Evolutionary conservation across 2,888 invertebrate genomes (phyloP), one percentile per base, ranked within the genome.

Genomic region (Synergus gifuensis): DNA sequence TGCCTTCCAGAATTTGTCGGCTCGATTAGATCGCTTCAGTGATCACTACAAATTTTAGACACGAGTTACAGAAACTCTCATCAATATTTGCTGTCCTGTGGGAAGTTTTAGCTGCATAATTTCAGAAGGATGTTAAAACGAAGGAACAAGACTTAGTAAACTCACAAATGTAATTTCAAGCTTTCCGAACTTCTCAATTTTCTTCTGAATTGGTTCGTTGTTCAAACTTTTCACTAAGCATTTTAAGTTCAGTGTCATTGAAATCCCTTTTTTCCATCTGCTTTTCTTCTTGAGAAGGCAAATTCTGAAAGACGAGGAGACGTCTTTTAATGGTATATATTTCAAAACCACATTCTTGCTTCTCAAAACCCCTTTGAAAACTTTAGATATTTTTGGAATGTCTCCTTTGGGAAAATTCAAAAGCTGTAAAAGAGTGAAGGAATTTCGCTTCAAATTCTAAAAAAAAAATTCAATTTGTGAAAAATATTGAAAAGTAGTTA

Each of bases 191-290:
- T 54, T 22, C 46, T 49, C 28, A 46, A 22, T 69, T 49, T 46
- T 67, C 44, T 14, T 44, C 22, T 22, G 44, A 49, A 69, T 49
- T 69, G 69, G 73, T 54, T 73, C 73, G 11, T 40, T 54, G 73
- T 36, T 73, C 5, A 73, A 73, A 73, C 54, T 73, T 73, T 73
- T 49, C 36, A 73, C 73, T 54, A 54, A 73, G 73, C 54, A 73
- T n/a, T 73, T 54, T 1, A 36, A 54, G 54, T 40, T 73, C 54
- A 28, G 22, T 28, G 54, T 36, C 36, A 54, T 54, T 73, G 36
- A 9, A n/a, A 73, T 73, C 14, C 22, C 12, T 67, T 22, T 22
- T 44, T n/a, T 44, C 2, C 2, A 1, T 28, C 28, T 28, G 28
- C 28, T n/a, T 22, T 22, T 66, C 4, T 67, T 28, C 14, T 54